Base-by-base conservation (phyloP, 2,797 vertebrate genomes). In the Tadarida brasiliensis region DNA sequence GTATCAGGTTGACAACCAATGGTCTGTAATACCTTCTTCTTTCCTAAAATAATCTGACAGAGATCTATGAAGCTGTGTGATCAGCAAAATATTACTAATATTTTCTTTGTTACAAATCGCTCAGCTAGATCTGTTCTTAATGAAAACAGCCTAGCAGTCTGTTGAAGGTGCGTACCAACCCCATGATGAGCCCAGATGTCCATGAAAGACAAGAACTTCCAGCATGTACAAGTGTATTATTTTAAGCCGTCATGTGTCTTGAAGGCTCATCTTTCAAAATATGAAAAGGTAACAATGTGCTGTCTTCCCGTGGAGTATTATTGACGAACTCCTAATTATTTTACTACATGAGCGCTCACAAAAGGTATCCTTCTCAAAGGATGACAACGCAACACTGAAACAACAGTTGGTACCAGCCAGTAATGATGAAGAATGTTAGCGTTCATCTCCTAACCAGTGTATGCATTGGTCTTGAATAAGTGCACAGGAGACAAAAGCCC, bases 361-460 rank as follows among this genome's bases (percentile, higher is more conserved):
- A 85, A 97, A 73, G 28, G 54, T 71, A 73, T 88, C 33, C 67
- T 85, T 97, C 77, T 92, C 90, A 59, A 51, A 77, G 0, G 70
- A 92, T 73, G 92, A 90, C 68, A 98, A 86, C 96, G 97, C 97
- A 87, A 63, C 76, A 93, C 12, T 87, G 83, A 97, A 97, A 94
- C 26, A 30, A 30, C 97, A 89, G 47, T 7, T 93, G 91, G n/a
- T 90, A 87, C 86, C 0, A 0, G 78, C 78, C 2, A 0, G 71
- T 65, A 94, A 80, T 1, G 3, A 95, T 19, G 63, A 63, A 96
- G 57, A 88, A 94, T 90, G 94, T 80, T 0, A 0, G 14, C 86
- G 39, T 89, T 95, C 78, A 59, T 70, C 83, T 90, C 77, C 71
- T 77, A 85, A 96, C 57, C 39, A 91, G 30, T 35, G 20, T 84